A percentile compares a stretch with the other conserved stretches of the same genome.
Evolutionary conservation across 2,797 vertebrate species (phyloP).

Genomic region (Halcyon leucocephala): DNA sequence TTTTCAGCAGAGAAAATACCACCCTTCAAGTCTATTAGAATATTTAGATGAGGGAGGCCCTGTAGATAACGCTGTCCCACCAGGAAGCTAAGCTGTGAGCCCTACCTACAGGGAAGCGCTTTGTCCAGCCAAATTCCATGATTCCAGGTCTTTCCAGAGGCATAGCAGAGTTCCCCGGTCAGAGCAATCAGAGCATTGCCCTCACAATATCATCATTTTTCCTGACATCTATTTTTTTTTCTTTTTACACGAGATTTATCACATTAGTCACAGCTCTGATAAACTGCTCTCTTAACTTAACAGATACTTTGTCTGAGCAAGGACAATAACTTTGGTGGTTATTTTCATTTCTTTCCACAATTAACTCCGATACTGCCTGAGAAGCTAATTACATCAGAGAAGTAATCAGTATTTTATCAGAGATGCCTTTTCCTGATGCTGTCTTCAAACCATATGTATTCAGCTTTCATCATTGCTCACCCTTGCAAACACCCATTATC

Average conservation of each 20-base stretch:
- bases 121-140: not conserved
- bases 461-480: not conserved
- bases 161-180: not conserved
- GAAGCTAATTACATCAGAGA: not conserved
- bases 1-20: not conserved
- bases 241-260: not conserved
- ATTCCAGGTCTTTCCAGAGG: not conserved
- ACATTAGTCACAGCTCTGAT: not conserved
- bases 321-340: not conserved
- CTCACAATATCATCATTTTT: not conserved
- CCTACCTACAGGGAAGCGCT: not conserved
- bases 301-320: not conserved
- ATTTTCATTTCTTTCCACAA: constrained; percentile 14
- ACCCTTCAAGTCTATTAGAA: not conserved
- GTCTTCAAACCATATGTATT: not conserved
- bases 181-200: not conserved
- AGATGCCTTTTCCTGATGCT: not conserved
- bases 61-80: not conserved
- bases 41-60: not conserved
- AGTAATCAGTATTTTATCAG: not conserved
- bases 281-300: not conserved
- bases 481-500: not conserved
- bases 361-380: not conserved
- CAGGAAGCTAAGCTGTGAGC: not conserved
- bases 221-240: not conserved